phyloP scores from a whole-genome alignment of 2,797 vertebrate species.

The Melanotaenia nigrans region DNA sequence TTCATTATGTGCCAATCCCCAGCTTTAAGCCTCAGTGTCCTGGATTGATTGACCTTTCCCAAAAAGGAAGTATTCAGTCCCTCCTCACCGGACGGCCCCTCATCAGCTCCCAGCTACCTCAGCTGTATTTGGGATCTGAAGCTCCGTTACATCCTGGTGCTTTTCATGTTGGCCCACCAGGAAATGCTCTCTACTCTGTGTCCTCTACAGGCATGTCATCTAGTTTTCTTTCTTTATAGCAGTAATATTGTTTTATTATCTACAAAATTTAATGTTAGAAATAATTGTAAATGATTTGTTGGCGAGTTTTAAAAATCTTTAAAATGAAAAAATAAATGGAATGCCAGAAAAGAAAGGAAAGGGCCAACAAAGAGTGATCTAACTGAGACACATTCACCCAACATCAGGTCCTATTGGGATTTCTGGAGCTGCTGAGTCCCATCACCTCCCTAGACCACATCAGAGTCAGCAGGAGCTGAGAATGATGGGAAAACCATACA shows the following conservation, averaged over 20 bases:
- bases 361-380: slow-evolving; percentile 49
- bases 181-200: slow-evolving; percentile 73
- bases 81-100: slow-evolving; percentile 76
- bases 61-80: slow-evolving; percentile 72
- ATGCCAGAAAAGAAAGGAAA: background rate
- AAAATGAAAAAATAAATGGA: background rate
- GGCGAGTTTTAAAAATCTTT: background rate
- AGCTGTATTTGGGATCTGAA: slow-evolving; percentile 81
- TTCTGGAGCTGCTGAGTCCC: slow-evolving; percentile 64
- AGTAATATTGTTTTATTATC: background rate
- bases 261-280: background rate
- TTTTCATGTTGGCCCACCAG: slow-evolving; percentile 71
- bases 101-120: slow-evolving; percentile 78
- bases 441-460: slow-evolving; percentile 68
- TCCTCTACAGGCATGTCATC: slow-evolving; percentile 63
- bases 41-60: slow-evolving; percentile 64
- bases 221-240: background rate
- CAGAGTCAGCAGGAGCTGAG: slow-evolving; percentile 74
- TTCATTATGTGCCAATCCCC: slow-evolving; percentile 68
- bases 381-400: slow-evolving; percentile 68
- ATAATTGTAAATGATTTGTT: background rate
- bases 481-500: slow-evolving; percentile 76
- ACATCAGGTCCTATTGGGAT: slow-evolving; percentile 64
- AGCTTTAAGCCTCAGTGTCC: slow-evolving; percentile 71
- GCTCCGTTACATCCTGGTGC: slow-evolving; percentile 70